A percentile compares a stretch with the other conserved stretches of the same genome.
Evolutionary conservation across 2,797 vertebrate species (phyloP).

Genomic region (Nasua narica): DNA sequence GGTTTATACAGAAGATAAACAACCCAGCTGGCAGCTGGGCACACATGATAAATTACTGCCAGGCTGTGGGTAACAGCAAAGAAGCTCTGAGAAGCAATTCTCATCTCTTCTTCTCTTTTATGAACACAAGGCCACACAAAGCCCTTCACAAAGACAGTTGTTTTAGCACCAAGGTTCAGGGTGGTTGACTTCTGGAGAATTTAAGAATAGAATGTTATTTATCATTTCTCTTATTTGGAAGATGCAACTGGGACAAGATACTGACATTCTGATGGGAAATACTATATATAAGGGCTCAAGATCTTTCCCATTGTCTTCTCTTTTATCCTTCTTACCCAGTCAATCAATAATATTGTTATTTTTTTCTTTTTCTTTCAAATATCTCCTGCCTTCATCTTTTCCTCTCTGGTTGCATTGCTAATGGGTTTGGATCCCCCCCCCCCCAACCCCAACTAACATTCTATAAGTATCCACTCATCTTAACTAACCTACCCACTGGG

Average conservation of each 20-base stretch:
- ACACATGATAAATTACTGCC: slow-evolving; percentile 28
- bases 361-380: background rate
- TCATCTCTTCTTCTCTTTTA: slow-evolving; percentile 4
- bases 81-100: slow-evolving; percentile 33
- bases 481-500: background rate
- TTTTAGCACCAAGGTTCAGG: slow-evolving; percentile 4
- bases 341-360: background rate
- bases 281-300: background rate
- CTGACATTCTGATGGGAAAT: background rate
- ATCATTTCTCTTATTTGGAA: slow-evolving; percentile 17
- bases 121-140: background rate
- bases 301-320: background rate
- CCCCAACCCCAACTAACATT: background rate
- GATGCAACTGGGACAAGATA: background rate
- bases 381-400: background rate
- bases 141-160: slow-evolving; percentile 22
- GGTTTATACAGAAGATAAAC: slow-evolving; percentile 40
- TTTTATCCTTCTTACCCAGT: background rate
- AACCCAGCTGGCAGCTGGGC: background rate
- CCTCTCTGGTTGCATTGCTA: background rate
- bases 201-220: slow-evolving; percentile 2
- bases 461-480: background rate
- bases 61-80: background rate
- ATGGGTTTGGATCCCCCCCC: background rate
- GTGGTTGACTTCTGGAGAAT: slow-evolving; percentile 9